Conservation (phyloP, 2,113 vertebrate species). For the Raja brachyura region DNA sequence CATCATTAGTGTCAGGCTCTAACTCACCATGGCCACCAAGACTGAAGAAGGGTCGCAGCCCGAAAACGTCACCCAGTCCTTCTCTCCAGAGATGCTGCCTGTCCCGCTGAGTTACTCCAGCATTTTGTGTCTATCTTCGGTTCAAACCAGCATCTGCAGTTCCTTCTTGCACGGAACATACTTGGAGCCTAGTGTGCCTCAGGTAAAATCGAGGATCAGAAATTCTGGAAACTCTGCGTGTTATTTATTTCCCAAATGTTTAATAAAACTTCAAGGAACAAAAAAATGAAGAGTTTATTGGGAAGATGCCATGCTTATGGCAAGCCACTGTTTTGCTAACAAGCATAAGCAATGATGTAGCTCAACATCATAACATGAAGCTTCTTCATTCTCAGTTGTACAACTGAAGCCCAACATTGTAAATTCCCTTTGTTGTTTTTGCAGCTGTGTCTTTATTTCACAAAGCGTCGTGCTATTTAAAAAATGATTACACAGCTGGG, state of each 20-base stretch:
- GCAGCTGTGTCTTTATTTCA: neutral
- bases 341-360: neutral
- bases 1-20: neutral
- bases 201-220: neutral
- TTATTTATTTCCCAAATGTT: neutral
- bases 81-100: too few species aligned
- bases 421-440: neutral
- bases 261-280: neutral
- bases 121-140: too few species aligned
- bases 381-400: neutral
- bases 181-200: neutral
- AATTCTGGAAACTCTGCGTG: neutral
- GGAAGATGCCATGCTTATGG: neutral
- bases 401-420: neutral
- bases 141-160: too few species aligned
- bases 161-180: too few species aligned
- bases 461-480: neutral
- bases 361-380: neutral
- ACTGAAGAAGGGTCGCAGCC: too few species aligned
- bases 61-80: too few species aligned
- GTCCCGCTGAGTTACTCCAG: too few species aligned
- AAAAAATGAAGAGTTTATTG: neutral
- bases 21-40: too few species aligned
- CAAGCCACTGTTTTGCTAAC: neutral
- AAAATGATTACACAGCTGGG: neutral